Conservation (phyloP, 2,113 vertebrate species). For the Nerophis lumbriciformis region DNA sequence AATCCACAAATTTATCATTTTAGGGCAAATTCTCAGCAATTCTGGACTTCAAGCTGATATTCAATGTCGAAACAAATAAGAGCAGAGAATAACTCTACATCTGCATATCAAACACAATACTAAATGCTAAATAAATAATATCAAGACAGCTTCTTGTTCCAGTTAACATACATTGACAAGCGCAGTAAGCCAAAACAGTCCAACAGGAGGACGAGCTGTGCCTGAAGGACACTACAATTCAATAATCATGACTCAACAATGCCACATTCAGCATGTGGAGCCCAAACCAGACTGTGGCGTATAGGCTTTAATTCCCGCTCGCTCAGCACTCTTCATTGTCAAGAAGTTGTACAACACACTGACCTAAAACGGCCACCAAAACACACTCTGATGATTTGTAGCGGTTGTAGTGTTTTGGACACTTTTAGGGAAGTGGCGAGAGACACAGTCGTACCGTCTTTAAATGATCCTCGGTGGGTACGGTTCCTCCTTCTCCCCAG, state of each 20-base stretch:
- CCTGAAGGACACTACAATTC: slow-evolving; percentile 2
- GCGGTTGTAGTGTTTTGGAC: slow-evolving; percentile 8
- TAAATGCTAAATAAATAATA: background rate
- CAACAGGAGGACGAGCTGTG: background rate
- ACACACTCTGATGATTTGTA: slow-evolving; percentile 27
- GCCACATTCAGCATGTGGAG: slow-evolving; percentile 10
- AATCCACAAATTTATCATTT: slow-evolving; percentile 6
- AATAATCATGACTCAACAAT: background rate
- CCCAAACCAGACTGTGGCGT: background rate
- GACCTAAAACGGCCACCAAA: background rate
- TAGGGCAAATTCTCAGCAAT: background rate
- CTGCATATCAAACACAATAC: background rate
- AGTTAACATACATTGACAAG: background rate
- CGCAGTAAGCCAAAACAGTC: background rate
- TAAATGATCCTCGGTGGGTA: slow-evolving; percentile 85
- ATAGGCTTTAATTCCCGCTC: background rate
- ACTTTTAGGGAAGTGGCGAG: slow-evolving; percentile 26
- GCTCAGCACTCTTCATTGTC: background rate
- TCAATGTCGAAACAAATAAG: background rate
- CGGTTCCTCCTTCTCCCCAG: slow-evolving; percentile 79
- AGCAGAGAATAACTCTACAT: background rate
- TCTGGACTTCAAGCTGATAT: background rate
- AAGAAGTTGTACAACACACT: background rate
- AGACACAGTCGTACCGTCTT: slow-evolving; percentile 81
- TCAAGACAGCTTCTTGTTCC: background rate